These are phyloP conservation scores for Phalacrocorax carbo DNA, from an alignment of 2,113 vertebrate species.

Conservation along the genomic window DNA sequence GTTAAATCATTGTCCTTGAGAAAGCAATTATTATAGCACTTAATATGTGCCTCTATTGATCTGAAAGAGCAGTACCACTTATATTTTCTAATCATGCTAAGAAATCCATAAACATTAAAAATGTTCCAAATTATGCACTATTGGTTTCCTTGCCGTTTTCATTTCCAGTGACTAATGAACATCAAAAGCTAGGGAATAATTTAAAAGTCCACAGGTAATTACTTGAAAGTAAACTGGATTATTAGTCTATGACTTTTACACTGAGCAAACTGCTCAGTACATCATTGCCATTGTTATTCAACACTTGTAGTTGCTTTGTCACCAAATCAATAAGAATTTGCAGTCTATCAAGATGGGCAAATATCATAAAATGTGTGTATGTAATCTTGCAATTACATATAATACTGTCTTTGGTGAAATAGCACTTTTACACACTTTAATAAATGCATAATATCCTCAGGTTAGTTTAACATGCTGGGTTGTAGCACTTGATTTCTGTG, in stretches of 20 bases:
- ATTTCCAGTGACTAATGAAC: constrained; percentile 51
- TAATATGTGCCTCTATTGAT: constrained; percentile 31
- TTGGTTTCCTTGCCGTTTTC: constrained; percentile 50
- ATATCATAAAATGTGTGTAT: not conserved
- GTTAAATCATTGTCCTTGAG: not conserved
- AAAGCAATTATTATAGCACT: not conserved
- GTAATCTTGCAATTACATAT: not conserved
- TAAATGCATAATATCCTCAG: not conserved
- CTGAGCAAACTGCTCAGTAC: not conserved
- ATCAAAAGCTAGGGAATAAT: constrained; percentile 11
- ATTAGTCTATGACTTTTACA: constrained; percentile 17
- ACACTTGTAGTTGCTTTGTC: constrained; percentile 29
- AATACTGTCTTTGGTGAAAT: not conserved
- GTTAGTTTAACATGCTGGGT: not conserved
- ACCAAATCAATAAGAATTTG: constrained; percentile 56
- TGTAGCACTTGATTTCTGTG: not conserved
- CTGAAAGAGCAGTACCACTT: not conserved
- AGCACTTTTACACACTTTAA: not conserved
- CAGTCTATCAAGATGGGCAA: not conserved
- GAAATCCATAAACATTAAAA: constrained; percentile 60
- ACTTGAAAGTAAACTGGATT: constrained; percentile 50
- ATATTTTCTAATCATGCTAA: constrained; percentile 45
- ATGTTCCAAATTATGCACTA: constrained; percentile 27
- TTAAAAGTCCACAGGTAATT: constrained; percentile 52
- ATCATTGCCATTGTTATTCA: constrained; percentile 39